Evolutionary conservation across 53 echinoderm and acorn worm species (phyloP), one percentile per base, ranked within the genome.

Genomic region (Echinarachnius parma): DNA sequence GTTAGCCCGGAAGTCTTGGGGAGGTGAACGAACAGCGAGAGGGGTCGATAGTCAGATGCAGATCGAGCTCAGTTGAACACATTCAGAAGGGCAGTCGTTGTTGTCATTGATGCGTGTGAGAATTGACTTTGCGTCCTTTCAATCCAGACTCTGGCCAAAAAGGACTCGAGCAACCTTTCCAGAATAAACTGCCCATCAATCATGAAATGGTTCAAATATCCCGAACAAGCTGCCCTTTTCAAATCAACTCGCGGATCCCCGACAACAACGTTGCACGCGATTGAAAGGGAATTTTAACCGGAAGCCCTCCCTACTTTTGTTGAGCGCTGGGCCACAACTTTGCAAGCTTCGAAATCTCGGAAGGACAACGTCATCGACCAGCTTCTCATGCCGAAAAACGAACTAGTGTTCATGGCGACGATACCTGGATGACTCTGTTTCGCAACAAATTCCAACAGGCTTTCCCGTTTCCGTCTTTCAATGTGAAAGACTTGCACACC

Each of bases 311-410:
- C 96, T 48, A 96, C 96, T 28, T 96, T 96, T 77, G 83, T 96
- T 9, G 96, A 96, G n/a, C n/a, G n/a, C n/a, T n/a, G n/a, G n/a
- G n/a, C n/a, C 84, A 74, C 24, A 96, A 96, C 68, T 96, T 96
- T 66, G 91, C 91, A 21, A 87, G 84, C 46, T 53, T 88, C 25
- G 84, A 96, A 72, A 77, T 96, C 16, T 48, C 35, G 1, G 96
- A 96, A 58, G 96, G 91, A 66, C 91, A 87, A 59, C 48, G 91
- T 16, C 77, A 91, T 18, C 48, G 80, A 39, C 96, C 91, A 44
- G 64, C 91, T 27, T 23, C 79, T n/a, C 30, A 64, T 28, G 45
- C 46, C 5, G 88, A 85, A 21, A 90, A 82, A 60, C 75, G 56
- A 30, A 59, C 91, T 4, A 66, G 64, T 2, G 91, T 96, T 35